phyloP scores from a whole-genome alignment of 1,140 invertebrate species.

The Conus betulinus region DNA sequence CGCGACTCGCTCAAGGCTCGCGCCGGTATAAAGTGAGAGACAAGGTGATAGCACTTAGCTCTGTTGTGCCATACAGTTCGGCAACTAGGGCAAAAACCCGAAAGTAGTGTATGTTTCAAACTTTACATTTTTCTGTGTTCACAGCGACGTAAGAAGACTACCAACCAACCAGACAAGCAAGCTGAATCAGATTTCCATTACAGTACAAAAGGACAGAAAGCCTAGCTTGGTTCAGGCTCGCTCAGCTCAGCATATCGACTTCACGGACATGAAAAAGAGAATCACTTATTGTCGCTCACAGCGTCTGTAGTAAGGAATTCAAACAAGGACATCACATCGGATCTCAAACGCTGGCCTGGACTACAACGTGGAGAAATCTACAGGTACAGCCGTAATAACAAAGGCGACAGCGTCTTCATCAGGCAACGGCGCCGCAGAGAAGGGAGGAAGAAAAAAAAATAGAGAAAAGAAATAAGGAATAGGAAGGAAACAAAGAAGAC shows the following conservation, averaged over 20 bases:
- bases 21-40: no score
- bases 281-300: neutral
- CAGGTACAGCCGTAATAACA: neutral
- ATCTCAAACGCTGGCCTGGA: neutral
- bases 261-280: neutral
- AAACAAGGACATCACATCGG: no score
- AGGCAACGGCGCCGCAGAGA: neutral
- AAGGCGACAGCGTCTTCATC: neutral
- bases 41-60: no score
- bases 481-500: no score
- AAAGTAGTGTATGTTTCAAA: no score
- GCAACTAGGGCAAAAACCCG: no score
- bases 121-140: no score
- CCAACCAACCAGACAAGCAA: no score
- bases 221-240: neutral
- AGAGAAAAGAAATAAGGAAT: no score
- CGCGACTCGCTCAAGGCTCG: no score
- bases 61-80: no score
- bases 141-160: no score
- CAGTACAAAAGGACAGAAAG: neutral
- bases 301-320: neutral
- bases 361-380: neutral
- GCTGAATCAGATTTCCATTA: neutral
- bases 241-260: neutral
- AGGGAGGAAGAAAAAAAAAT: neutral